Conservation (phyloP, 2,113 vertebrate species). For the Chaenocephalus aceratus region DNA sequence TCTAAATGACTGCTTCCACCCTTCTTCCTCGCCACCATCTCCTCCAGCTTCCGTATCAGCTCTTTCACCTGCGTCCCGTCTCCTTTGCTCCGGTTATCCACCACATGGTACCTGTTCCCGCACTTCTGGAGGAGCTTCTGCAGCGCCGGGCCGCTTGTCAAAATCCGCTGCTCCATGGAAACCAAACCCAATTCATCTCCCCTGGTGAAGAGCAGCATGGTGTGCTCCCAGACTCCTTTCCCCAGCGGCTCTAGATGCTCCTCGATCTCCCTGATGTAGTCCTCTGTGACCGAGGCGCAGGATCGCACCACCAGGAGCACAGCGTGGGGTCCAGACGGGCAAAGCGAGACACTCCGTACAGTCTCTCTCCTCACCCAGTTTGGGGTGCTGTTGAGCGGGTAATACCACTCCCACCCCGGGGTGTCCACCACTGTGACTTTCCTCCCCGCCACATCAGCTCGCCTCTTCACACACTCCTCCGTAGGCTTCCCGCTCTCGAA, state of each 20-base stretch:
- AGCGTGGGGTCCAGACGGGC: conserved; percentile 80
- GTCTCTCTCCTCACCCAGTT: conserved; percentile 83
- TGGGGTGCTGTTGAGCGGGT: conserved; percentile 80
- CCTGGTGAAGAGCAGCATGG: conserved; percentile 80
- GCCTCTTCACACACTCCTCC: conserved; percentile 78
- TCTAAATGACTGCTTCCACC: conserved; percentile 47
- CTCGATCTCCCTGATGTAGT: conserved; percentile 75
- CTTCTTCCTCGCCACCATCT: conserved; percentile 68
- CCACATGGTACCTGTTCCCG: conserved; percentile 75
- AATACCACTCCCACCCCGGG: conserved; percentile 86
- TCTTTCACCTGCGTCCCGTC: conserved; percentile 66
- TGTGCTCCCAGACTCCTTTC: conserved; percentile 70
- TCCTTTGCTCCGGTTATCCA: conserved; percentile 74
- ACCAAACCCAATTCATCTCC: conserved; percentile 76
- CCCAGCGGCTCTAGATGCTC: conserved; percentile 79
- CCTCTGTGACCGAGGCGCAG: conserved; percentile 73
- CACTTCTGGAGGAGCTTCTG: conserved; percentile 76
- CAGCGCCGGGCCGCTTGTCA: conserved; percentile 57
- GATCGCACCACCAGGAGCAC: conserved; percentile 79
- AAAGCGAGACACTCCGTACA: conserved; percentile 75
- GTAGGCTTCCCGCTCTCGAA: conserved; percentile 80
- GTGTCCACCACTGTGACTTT: conserved; percentile 83
- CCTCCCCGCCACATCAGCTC: conserved; percentile 60
- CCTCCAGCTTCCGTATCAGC: conserved; percentile 76
- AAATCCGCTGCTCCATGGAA: conserved; percentile 73